Conservation (phyloP, 2,888 invertebrate species). For the Caenorhabditis sp. region DNA sequence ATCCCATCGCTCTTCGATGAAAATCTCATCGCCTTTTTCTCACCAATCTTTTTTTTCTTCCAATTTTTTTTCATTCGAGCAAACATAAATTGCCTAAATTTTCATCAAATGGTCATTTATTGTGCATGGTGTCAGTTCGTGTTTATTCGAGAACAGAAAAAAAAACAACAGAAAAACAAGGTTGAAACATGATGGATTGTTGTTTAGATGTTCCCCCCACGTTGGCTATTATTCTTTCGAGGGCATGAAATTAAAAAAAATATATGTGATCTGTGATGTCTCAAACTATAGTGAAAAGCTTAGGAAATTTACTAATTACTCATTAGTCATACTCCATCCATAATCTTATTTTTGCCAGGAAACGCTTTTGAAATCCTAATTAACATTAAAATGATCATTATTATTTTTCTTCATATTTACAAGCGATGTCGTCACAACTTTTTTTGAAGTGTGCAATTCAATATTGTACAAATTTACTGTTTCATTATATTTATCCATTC, state of each 20-base stretch:
- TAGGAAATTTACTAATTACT: not conserved
- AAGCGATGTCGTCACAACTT: not conserved
- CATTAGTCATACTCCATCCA: not conserved
- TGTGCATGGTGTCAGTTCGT: too few species aligned
- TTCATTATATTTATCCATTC: not conserved
- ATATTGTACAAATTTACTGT: constrained; percentile 1
- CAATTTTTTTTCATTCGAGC: too few species aligned
- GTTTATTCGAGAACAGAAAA: too few species aligned
- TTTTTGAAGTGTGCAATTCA: not conserved
- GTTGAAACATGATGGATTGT: too few species aligned
- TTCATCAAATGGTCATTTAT: too few species aligned
- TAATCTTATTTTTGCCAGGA: not conserved
- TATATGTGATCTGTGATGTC: not conserved
- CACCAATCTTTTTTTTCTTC: not conserved
- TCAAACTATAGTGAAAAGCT: not conserved
- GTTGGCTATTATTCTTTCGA: too few species aligned
- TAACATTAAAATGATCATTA: not conserved
- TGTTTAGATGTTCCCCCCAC: too few species aligned
- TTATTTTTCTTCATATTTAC: not conserved
- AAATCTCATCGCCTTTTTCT: constrained; percentile 6
- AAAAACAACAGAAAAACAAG: too few species aligned
- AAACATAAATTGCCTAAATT: too few species aligned
- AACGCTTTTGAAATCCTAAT: not conserved
- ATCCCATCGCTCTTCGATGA: not conserved
- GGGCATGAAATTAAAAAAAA: too few species aligned